phyloP scores from a whole-genome alignment of 2,888 invertebrate species.

The Sepiola atlantica region DNA sequence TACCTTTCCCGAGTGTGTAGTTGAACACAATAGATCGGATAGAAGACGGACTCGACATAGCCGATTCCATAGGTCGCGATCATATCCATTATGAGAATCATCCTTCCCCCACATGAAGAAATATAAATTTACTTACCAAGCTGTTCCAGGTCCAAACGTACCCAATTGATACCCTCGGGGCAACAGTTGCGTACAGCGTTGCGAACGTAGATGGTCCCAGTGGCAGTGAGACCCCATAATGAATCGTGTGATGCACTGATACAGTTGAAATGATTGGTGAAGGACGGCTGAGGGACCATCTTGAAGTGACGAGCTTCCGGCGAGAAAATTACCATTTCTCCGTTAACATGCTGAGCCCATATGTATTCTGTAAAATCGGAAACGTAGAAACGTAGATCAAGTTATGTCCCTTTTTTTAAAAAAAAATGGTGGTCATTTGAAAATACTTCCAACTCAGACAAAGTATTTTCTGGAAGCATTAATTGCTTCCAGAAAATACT shows the following conservation, averaged over 20 bases:
- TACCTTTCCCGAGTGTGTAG: no score
- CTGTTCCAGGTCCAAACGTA: constrained; percentile 75
- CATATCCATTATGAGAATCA: no score
- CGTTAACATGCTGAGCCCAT: constrained; percentile 74
- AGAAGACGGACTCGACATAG: no score
- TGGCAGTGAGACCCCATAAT: constrained; percentile 76
- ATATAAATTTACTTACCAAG: constrained; percentile 66
- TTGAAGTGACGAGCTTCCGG: constrained; percentile 61
- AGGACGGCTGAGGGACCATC: constrained; percentile 54
- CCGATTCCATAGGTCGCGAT: no score
- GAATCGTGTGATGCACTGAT: constrained; percentile 74
- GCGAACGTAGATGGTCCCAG: constrained; percentile 75
- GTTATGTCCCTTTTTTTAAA: no score
- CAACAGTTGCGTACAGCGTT: constrained; percentile 74
- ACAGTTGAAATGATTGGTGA: constrained; percentile 60
- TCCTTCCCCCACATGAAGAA: not conserved
- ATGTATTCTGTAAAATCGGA: constrained; percentile 67
- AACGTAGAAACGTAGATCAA: not conserved
- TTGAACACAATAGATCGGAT: no score
- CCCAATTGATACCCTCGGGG: constrained; percentile 75
- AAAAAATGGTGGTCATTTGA: no score
- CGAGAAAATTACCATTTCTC: constrained; percentile 74
- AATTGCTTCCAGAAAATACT: no score
- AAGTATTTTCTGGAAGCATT: no score
- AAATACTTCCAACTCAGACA: no score